A percentile compares a stretch with the other conserved stretches of the same genome.
Conservation (phyloP, 2,888 invertebrate species). For the Abrostola tripartita region DNA sequence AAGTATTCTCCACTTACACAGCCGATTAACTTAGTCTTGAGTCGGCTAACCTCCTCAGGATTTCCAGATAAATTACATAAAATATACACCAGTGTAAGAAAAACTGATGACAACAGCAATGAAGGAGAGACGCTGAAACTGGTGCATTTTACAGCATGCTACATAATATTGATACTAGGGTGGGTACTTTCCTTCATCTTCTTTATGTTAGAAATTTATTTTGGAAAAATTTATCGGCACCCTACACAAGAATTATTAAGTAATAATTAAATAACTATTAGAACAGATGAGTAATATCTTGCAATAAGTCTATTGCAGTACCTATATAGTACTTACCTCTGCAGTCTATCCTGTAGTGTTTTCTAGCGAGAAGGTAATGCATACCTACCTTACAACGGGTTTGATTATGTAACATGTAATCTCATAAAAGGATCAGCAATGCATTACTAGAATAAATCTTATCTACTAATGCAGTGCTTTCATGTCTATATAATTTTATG, state of each 20-base stretch:
- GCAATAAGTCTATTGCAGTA: not conserved
- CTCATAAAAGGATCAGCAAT: slow-evolving; percentile 39
- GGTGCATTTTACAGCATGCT: slow-evolving; percentile 76
- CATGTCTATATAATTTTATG: slow-evolving; percentile 20
- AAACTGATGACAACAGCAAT: slow-evolving; percentile 15
- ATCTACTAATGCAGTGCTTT: slow-evolving; percentile 32
- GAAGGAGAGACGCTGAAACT: slow-evolving; percentile 65
- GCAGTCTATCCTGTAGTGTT: not conserved
- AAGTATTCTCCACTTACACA: slow-evolving; percentile 72
- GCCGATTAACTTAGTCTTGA: slow-evolving; percentile 66
- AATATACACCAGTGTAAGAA: slow-evolving; percentile 53
- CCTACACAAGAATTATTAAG: slow-evolving; percentile 59
- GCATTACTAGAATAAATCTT: slow-evolving; percentile 41
- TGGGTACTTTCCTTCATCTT: slow-evolving; percentile 67
- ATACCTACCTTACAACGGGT: not conserved
- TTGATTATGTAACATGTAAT: slow-evolving; percentile 13
- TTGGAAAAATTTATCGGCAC: slow-evolving; percentile 48
- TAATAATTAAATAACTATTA: not conserved
- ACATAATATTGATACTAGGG: slow-evolving; percentile 69
- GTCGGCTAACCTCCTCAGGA: slow-evolving; percentile 70
- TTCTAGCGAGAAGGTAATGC: not conserved
- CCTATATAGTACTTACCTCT: not conserved
- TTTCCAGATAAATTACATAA: slow-evolving; percentile 68
- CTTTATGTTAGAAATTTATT: slow-evolving; percentile 69
- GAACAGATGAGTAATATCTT: not conserved